Evolutionary conservation across 1,140 invertebrate genomes (phyloP).

Genomic region (Stenopsyche tienmushanensis): DNA sequence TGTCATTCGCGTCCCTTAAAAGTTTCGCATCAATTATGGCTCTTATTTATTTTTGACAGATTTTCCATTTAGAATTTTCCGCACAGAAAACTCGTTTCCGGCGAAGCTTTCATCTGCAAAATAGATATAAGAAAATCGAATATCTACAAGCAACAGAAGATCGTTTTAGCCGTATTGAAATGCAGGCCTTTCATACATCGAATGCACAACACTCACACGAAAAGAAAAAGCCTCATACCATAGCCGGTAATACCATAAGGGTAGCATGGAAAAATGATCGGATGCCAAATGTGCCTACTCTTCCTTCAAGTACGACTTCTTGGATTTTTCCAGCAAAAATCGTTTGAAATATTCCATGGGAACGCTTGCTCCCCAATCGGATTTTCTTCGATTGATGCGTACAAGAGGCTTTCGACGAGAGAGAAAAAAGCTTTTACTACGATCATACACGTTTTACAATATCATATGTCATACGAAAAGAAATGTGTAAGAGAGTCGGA

Average conservation of each 20-base stretch:
- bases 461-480: not conserved
- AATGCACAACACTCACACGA: not conserved
- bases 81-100: not conserved
- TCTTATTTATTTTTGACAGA: no score
- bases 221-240: not conserved
- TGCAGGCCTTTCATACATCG: conserved; percentile 1
- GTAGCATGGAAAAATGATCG: not conserved
- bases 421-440: not conserved
- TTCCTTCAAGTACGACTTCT: not conserved
- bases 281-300: not conserved
- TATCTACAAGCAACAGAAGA: not conserved
- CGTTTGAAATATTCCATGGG: not conserved
- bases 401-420: not conserved
- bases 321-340: conserved; percentile 1
- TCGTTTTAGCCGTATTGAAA: not conserved
- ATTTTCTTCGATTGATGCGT: conserved; percentile 1
- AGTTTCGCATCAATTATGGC: no score
- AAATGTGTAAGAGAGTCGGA: no score
- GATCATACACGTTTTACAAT: not conserved
- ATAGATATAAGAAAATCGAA: not conserved
- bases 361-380: conserved; percentile 2
- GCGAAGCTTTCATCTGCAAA: not conserved
- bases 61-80: no score
- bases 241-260: not conserved
- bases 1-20: no score